A percentile compares a stretch with the other conserved stretches of the same genome.
Conservation (phyloP, 1,140 invertebrate genomes). For the Brachystomella parvula region DNA sequence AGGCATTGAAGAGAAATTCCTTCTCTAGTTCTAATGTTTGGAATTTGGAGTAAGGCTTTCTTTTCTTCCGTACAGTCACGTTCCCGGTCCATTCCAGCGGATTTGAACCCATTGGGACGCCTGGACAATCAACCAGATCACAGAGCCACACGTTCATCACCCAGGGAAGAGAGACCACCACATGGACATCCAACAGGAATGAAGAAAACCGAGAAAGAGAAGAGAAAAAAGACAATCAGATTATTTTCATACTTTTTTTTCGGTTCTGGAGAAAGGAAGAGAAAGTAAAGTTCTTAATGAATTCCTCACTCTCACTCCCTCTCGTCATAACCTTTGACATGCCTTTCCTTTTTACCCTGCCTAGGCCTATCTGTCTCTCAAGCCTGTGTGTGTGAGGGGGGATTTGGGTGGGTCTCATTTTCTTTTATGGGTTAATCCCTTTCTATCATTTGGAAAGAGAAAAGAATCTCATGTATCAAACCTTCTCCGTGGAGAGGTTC, state of each 20-base stretch:
- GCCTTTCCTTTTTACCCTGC: background rate
- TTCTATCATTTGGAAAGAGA: background rate
- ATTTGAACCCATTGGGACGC: conserved; percentile 56
- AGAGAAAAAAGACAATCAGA: conserved; percentile 7
- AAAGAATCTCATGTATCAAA: background rate
- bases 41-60: conserved; percentile 94
- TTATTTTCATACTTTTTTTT: conserved; percentile 2
- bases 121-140: conserved; percentile 19
- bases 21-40: conserved; percentile 94
- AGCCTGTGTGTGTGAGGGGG: no score
- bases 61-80: conserved; percentile 87
- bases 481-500: background rate
- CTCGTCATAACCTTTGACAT: conserved; percentile 8
- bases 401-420: background rate
- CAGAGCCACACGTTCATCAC: background rate
- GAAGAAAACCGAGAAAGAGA: background rate
- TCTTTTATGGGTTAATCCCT: conserved; percentile 10
- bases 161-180: background rate
- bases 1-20: conserved; percentile 92
- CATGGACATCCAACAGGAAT: background rate
- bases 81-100: conserved; percentile 86
- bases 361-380: background rate
- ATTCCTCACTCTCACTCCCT: background rate
- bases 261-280: no score
- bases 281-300: conserved; percentile 7